Conservation (phyloP, 2,888 invertebrate species). For the Xanthostigma xanthostigma region DNA sequence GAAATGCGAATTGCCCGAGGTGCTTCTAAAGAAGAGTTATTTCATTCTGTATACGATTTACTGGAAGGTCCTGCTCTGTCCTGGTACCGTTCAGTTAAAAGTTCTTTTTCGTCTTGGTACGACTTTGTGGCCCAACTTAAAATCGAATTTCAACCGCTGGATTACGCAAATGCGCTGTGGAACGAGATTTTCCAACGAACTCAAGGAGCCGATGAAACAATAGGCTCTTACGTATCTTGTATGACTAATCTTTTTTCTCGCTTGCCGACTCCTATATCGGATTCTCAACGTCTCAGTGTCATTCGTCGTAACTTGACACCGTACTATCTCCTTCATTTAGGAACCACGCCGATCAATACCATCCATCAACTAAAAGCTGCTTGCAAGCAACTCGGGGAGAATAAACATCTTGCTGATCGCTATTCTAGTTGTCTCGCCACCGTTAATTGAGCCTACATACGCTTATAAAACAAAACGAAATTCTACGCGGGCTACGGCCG, state of each 20-base stretch:
- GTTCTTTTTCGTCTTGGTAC: constrained; percentile 6
- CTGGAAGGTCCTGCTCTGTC: constrained; percentile 13
- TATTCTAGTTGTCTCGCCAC: too few species aligned
- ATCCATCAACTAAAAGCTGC: constrained; percentile 2
- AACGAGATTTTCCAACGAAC: constrained; percentile 8
- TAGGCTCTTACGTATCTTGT: constrained; percentile 10
- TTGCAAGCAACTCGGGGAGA: constrained; percentile 9
- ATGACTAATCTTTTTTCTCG: constrained; percentile 11
- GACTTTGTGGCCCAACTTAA: constrained; percentile 5
- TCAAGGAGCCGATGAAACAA: constrained; percentile 11
- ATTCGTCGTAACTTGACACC: constrained; percentile 10
- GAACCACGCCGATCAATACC: constrained; percentile 1
- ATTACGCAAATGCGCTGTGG: constrained; percentile 12
- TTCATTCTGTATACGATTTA: constrained; percentile 12
- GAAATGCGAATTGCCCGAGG: constrained; percentile 12
- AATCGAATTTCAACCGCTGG: constrained; percentile 10
- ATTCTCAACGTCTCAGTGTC: constrained; percentile 6
- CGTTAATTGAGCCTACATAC: too few species aligned
- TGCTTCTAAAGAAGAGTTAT: constrained; percentile 11
- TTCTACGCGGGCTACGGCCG: too few species aligned
- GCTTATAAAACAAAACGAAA: too few species aligned
- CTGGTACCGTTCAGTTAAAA: constrained; percentile 12
- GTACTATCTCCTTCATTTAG: constrained; percentile 5
- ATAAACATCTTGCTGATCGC: not conserved
- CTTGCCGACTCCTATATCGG: constrained; percentile 3